Base-by-base conservation (phyloP, 2,113 vertebrate genomes). In the Tetrax tetrax region DNA sequence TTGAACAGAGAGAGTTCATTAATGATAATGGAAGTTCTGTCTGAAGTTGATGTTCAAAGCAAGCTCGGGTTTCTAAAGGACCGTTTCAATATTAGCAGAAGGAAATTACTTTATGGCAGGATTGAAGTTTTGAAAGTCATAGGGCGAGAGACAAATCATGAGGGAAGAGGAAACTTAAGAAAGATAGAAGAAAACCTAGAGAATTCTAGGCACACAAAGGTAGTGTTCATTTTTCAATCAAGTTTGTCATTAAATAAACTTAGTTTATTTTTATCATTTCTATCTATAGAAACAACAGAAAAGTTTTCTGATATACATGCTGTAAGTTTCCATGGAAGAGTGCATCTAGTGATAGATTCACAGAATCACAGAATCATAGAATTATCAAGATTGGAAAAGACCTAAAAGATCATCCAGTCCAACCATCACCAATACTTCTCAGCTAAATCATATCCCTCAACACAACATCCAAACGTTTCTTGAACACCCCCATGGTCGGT, bases 31-130 rank as follows among this genome's bases (percentile, higher is more conserved):
- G 96, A 95, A 91, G 70, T 79, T 92, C 80, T 92, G 83, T 96
- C 90, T 96, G 93, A 97, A 96, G 96, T 64, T 90, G 86, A 66
- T 95, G 85, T 96, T 96, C 95, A 94, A 96, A 95, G 93, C 38
- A 7, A 83, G 35, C 79, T 82, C 89, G 72, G 45, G 38, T 89
- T 96, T 96, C 95, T 81, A 77, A 93, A 92, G 0, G 83, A 94
- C 88, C 33, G 0, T 87, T 96, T 96, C 86, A 95, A 86, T 94
- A 95, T 88, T 94, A 96, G 96, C 89, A 91, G 93, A 94, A 93
- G 76, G 71, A 81, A 93, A 84, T 95, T 75, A 86, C 77, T 93
- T 96, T 66, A 78, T 64, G 77, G 91, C 89, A 88, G 71, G 79
- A 81, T 29, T 88, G 61, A 95, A 92, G 64, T 87, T 94, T 90